phyloP scores from a whole-genome alignment of 2,113 vertebrate species.

The Daubentonia madagascariensis region DNA sequence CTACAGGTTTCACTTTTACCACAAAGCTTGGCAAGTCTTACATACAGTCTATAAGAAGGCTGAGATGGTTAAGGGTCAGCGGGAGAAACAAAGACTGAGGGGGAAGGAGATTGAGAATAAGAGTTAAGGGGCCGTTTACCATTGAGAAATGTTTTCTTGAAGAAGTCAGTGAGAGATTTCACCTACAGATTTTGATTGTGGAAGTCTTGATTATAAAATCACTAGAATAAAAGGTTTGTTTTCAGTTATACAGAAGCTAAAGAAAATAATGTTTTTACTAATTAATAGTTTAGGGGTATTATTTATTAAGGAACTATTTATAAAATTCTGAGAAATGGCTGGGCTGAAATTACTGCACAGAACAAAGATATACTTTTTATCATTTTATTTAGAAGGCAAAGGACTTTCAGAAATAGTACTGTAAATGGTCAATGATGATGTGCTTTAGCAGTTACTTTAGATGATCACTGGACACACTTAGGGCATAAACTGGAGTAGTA shows the following conservation, averaged over 20 bases:
- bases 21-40: background rate
- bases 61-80: background rate
- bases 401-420: background rate
- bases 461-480: background rate
- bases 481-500: background rate
- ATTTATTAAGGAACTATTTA: background rate
- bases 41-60: background rate
- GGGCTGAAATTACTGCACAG: background rate
- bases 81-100: background rate
- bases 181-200: background rate
- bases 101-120: background rate
- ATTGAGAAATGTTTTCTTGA: background rate
- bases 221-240: background rate
- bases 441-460: background rate
- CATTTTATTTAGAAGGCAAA: background rate
- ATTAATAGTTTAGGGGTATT: background rate
- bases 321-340: background rate
- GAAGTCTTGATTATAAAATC: background rate
- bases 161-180: background rate
- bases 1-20: background rate
- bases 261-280: background rate
- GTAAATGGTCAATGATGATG: background rate
- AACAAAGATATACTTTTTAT: background rate
- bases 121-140: background rate
- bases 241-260: background rate